Evolutionary conservation across 2,113 vertebrate species (phyloP).

Genomic region (Equus przewalskii): DNA sequence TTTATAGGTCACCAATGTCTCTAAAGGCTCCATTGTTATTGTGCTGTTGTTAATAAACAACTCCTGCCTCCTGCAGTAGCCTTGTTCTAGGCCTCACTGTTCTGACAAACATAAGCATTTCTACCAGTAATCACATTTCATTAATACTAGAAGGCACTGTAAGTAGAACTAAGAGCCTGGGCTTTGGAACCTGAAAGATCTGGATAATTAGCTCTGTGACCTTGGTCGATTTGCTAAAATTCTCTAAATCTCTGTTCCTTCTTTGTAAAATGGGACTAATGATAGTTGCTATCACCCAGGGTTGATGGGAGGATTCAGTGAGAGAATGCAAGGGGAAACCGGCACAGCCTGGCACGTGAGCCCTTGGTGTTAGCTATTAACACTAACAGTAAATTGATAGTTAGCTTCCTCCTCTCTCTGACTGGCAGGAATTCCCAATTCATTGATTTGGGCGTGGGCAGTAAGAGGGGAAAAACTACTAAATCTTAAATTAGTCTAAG

Average conservation of each 20-base stretch:
- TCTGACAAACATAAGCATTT: conserved; percentile 25
- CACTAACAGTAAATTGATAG: neutral
- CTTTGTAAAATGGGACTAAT: conserved; percentile 69
- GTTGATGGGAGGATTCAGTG: conserved; percentile 62
- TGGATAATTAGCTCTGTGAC: conserved; percentile 65
- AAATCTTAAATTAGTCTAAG: neutral
- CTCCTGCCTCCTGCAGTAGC: neutral
- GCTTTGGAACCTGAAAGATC: conserved; percentile 35
- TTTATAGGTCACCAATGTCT: neutral
- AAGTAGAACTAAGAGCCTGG: neutral
- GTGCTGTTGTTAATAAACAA: neutral
- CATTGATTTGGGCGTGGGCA: neutral
- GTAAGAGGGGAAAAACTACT: neutral
- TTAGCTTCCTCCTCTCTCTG: neutral
- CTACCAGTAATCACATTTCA: conserved; percentile 42
- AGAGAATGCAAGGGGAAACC: conserved; percentile 40
- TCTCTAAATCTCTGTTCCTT: conserved; percentile 67
- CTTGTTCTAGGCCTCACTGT: neutral
- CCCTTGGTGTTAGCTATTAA: neutral
- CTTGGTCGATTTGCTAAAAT: conserved; percentile 49
- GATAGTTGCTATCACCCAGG: conserved; percentile 41
- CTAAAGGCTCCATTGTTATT: neutral
- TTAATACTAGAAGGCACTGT: neutral
- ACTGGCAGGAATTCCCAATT: neutral
- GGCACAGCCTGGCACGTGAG: neutral